phyloP scores from a whole-genome alignment of 1,140 invertebrate genomes.

The Drosophila baimaii region DNA sequence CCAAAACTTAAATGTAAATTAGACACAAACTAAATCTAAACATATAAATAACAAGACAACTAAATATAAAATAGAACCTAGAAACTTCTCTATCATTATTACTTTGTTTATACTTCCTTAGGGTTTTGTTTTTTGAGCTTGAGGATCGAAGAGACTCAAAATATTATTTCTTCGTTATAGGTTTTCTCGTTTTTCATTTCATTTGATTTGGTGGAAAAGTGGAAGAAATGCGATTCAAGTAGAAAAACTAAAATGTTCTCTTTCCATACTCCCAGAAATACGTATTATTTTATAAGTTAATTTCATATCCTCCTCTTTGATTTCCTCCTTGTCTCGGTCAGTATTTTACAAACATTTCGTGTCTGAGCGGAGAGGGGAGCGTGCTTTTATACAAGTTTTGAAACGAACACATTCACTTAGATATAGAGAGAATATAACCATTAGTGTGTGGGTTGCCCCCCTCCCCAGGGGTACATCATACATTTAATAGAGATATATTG shows the following conservation, averaged over 20 bases:
- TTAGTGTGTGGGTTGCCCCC: slow-evolving; percentile 33
- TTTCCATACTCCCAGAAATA: slow-evolving; percentile 21
- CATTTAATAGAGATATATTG: slow-evolving; percentile 26
- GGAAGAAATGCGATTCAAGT: slow-evolving; percentile 81
- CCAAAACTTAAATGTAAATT: slow-evolving; percentile 65
- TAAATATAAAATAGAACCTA: slow-evolving; percentile 64
- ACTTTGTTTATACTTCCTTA: slow-evolving; percentile 7
- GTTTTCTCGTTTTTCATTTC: slow-evolving; percentile 22
- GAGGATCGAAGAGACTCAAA: slow-evolving; percentile 44
- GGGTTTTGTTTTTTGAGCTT: slow-evolving; percentile 37
- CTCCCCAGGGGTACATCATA: slow-evolving; percentile 39
- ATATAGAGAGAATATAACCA: slow-evolving; percentile 35
- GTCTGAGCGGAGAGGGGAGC: slow-evolving; percentile 37
- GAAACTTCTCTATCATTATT: slow-evolving; percentile 24
- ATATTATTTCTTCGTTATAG: slow-evolving; percentile 19
- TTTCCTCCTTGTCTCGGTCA: slow-evolving; percentile 5
- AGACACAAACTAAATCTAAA: slow-evolving; percentile 46
- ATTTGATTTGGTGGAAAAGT: slow-evolving; percentile 44
- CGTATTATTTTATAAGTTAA: slow-evolving; percentile 27
- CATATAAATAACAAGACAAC: slow-evolving; percentile 58
- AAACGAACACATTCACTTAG: slow-evolving; percentile 61
- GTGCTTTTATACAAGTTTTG: slow-evolving; percentile 58
- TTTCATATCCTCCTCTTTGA: slow-evolving; percentile 21
- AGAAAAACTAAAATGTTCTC: slow-evolving; percentile 69
- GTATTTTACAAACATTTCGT: slow-evolving; percentile 56